Evolutionary conservation across 23 tunicate genomes (phyloP).

Genomic region (Trididemnum clinides): DNA sequence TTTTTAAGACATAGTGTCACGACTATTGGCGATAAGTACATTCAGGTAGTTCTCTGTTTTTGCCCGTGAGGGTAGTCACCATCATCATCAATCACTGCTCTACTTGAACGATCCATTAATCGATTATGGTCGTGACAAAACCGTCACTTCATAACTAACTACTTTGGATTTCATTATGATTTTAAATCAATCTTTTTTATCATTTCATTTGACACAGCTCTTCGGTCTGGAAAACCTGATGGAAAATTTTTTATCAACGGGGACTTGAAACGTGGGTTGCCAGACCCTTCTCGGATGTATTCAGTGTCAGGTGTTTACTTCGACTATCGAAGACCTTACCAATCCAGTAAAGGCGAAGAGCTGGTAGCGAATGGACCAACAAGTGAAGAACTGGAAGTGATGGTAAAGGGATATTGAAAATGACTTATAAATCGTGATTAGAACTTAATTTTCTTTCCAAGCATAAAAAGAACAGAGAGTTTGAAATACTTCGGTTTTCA

Average conservation of each 20-base stretch:
- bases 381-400: constrained; percentile 31
- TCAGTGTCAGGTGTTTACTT: constrained; percentile 28
- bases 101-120: too few relatives aligned
- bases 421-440: too few relatives aligned
- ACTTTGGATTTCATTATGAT: neutral
- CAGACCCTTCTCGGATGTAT: constrained; percentile 30
- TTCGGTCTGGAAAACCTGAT: constrained; percentile 20
- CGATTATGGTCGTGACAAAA: too few relatives aligned
- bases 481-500: too few relatives aligned
- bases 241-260: constrained; percentile 49
- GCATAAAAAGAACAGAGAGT: too few relatives aligned
- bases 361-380: constrained; percentile 58
- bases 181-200: too few relatives aligned
- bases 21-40: too few relatives aligned
- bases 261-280: constrained; percentile 18
- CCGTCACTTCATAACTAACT: neutral
- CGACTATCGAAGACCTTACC: constrained; percentile 50
- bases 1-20: too few relatives aligned
- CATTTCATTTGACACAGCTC: constrained; percentile 38
- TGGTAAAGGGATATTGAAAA: constrained; percentile 48
- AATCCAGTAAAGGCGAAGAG: constrained; percentile 41
- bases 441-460: too few relatives aligned
- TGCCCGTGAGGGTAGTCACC: too few relatives aligned
- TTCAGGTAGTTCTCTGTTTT: too few relatives aligned
- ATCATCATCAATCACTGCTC: too few relatives aligned